Evolutionary conservation across 2,113 vertebrate genomes (phyloP).

Genomic region (Campylomormyrus tamandua): DNA sequence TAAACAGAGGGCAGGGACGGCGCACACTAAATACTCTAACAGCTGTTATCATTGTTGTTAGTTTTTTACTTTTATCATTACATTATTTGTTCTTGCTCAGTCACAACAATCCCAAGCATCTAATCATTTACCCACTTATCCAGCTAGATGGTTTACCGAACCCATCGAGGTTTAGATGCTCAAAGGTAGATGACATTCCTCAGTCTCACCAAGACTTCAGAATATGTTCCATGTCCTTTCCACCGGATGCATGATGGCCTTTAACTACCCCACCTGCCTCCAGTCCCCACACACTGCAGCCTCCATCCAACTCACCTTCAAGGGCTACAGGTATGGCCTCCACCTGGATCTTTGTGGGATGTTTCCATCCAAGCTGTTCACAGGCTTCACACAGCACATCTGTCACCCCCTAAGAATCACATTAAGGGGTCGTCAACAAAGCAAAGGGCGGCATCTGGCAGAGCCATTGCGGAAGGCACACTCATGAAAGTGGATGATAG

Average conservation of each 20-base stretch:
- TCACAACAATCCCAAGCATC: neutral
- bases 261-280: neutral
- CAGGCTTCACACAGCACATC: conserved; percentile 93
- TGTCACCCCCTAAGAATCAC: conserved; percentile 75
- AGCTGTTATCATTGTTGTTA: neutral
- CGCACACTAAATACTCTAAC: neutral
- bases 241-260: neutral
- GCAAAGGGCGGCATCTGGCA: neutral
- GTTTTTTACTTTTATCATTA: neutral
- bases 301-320: conserved; percentile 61
- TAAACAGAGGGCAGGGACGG: neutral
- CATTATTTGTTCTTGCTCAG: neutral
- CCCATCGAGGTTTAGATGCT: neutral
- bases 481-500: neutral
- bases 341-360: conserved; percentile 88
- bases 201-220: neutral
- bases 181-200: neutral
- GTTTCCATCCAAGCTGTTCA: conserved; percentile 90
- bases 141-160: neutral
- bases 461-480: neutral
- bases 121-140: neutral
- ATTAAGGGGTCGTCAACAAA: neutral
- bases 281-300: neutral
- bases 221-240: neutral
- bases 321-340: conserved; percentile 89